Percentiles rank a stretch among this genome's conserved stretches.
phyloP scores from a whole-genome alignment of 2,888 invertebrate species.

The Tiliacea citrago region DNA sequence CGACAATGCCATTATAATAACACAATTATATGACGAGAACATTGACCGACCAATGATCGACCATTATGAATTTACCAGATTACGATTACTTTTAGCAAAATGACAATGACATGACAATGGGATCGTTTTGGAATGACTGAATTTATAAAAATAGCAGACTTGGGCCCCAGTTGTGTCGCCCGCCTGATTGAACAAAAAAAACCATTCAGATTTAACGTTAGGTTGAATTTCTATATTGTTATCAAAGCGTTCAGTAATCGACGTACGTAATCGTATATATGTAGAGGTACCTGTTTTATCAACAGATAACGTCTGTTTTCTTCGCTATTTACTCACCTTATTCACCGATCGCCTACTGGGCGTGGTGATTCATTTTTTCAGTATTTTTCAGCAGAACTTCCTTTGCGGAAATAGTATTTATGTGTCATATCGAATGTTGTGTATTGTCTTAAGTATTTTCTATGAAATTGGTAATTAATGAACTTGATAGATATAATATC shows the following conservation, averaged over 20 bases:
- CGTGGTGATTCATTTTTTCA: slow-evolving; percentile 56
- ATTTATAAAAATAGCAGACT: too few species aligned
- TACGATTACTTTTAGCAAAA: too few species aligned
- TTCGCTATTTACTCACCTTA: slow-evolving; percentile 57
- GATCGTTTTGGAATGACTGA: too few species aligned
- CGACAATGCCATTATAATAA: too few species aligned
- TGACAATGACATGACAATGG: too few species aligned
- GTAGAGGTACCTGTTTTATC: slow-evolving; percentile 67
- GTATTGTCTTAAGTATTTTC: slow-evolving; percentile 20
- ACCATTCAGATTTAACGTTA: too few species aligned
- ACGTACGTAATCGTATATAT: slow-evolving; percentile 28
- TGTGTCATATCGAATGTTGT: slow-evolving; percentile 62
- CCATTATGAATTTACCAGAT: too few species aligned
- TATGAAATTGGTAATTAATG: slow-evolving; percentile 15
- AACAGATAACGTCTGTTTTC: slow-evolving; percentile 70
- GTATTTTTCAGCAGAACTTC: slow-evolving; percentile 49
- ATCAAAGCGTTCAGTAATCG: slow-evolving; percentile 32
- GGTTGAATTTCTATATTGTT: slow-evolving; percentile 19
- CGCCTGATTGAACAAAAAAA: too few species aligned
- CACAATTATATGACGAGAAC: too few species aligned
- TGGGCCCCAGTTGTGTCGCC: too few species aligned
- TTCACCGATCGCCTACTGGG: slow-evolving; percentile 50
- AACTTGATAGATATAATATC: not conserved
- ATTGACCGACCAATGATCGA: too few species aligned
- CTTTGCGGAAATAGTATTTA: slow-evolving; percentile 45